Percentiles rank a stretch among this genome's conserved stretches.
Conservation (phyloP, 1,140 invertebrate genomes). For the Drosophila carrolli region DNA sequence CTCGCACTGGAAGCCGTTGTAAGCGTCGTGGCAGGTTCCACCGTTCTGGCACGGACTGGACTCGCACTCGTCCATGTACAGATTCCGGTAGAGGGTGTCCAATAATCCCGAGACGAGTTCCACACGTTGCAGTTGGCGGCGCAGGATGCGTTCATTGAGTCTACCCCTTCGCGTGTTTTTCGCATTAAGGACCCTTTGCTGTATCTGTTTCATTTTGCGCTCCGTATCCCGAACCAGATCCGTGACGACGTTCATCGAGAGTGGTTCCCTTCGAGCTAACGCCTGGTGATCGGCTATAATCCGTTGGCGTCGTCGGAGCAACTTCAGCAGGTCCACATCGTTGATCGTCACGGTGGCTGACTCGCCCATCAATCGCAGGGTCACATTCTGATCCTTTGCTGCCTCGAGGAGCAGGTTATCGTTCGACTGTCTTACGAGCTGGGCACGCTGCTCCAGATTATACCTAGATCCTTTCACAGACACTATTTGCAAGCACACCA, state of each 20-base stretch:
- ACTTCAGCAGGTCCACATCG: conserved; percentile 51
- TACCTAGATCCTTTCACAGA: neutral
- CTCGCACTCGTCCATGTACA: conserved; percentile 87
- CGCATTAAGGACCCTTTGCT: conserved; percentile 20
- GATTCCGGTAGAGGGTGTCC: conserved; percentile 1
- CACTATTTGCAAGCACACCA: conserved; percentile 21
- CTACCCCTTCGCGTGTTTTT: conserved; percentile 30
- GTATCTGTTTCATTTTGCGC: conserved; percentile 33
- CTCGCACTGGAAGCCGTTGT: conserved; percentile 90
- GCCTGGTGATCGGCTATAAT: conserved; percentile 11
- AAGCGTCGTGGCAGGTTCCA: conserved; percentile 91
- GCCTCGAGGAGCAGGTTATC: conserved; percentile 55
- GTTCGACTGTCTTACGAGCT: conserved; percentile 10
- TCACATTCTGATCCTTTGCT: conserved; percentile 60
- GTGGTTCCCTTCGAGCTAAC: conserved; percentile 21
- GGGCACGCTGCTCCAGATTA: conserved; percentile 4
- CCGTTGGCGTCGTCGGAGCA: conserved; percentile 34
- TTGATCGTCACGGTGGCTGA: conserved; percentile 59
- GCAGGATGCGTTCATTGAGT: conserved; percentile 24
- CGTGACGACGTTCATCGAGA: conserved; percentile 40
- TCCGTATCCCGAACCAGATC: conserved; percentile 49
- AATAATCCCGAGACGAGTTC: conserved; percentile 23
- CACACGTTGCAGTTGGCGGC: conserved; percentile 40
- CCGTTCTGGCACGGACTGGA: conserved; percentile 93
- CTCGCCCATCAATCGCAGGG: conserved; percentile 64